Conservation (phyloP, 2,888 invertebrate species). For the Dendrolimus pini region DNA sequence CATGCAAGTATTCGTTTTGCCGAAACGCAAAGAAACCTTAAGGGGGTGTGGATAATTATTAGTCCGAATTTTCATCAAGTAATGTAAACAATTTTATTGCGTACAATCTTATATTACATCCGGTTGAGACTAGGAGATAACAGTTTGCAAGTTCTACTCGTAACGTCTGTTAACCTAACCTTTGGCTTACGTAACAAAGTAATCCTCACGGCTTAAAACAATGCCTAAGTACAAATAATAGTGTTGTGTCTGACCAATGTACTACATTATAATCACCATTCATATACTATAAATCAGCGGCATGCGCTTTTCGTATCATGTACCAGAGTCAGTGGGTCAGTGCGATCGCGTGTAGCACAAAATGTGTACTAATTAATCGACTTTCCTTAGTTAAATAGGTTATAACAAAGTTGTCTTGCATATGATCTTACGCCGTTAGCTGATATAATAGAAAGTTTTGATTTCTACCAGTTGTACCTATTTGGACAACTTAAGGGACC, state of each 20-base stretch:
- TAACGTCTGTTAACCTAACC: background rate
- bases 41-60: no score
- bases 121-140: no score
- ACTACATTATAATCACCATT: conserved; percentile 9
- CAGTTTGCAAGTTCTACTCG: background rate
- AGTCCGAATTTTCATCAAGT: no score
- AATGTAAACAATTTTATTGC: no score
- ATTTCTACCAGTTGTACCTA: no score
- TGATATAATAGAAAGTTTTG: conserved; percentile 2
- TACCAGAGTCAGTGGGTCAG: conserved; percentile 32
- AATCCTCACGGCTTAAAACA: background rate
- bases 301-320: conserved; percentile 18
- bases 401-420: background rate
- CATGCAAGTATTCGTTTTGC: no score
- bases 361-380: no score
- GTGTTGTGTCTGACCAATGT: background rate
- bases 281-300: conserved; percentile 10
- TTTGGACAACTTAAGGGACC: no score
- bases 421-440: no score
- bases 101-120: no score
- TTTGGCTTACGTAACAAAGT: background rate
- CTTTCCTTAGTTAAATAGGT: background rate
- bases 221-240: background rate
- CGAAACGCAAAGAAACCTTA: no score
- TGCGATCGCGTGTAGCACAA: no score